Evolutionary conservation across 2,113 vertebrate species (phyloP).

Genomic region (Corythornis madagascariensis): DNA sequence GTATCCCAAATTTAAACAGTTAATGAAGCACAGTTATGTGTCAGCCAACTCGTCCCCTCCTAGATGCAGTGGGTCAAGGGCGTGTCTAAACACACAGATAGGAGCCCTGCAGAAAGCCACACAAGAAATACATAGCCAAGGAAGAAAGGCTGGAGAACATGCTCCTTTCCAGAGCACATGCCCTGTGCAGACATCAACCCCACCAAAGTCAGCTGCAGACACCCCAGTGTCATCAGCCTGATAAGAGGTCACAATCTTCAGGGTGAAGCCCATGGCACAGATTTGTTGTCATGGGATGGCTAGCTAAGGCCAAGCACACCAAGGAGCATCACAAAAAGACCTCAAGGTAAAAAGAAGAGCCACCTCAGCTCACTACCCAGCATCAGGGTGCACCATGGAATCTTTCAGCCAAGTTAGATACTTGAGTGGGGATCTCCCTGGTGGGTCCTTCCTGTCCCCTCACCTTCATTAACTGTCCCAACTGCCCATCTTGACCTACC

Average conservation of each 20-base stretch:
- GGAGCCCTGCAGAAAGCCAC: background rate
- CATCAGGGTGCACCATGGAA: background rate
- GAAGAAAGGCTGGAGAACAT: background rate
- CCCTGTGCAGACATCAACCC: background rate
- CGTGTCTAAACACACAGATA: background rate
- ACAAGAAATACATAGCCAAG: rapidly evolving
- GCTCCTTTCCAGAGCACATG: background rate
- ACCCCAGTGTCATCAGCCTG: background rate
- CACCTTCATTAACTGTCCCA: background rate
- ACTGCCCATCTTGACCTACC: background rate
- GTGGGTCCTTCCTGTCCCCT: background rate
- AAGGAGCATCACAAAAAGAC: background rate
- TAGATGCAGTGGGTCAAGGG: background rate
- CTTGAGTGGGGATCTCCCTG: background rate
- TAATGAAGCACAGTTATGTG: background rate
- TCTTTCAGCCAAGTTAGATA: background rate
- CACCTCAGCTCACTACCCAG: background rate
- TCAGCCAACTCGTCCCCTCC: background rate
- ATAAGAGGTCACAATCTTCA: background rate
- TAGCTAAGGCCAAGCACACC: background rate
- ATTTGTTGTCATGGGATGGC: background rate
- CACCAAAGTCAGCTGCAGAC: background rate
- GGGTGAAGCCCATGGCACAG: background rate
- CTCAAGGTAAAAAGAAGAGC: background rate
- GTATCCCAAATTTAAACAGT: background rate